Evolutionary conservation across 2,113 vertebrate species (phyloP).

Genomic region (Pachycephala philippinensis): DNA sequence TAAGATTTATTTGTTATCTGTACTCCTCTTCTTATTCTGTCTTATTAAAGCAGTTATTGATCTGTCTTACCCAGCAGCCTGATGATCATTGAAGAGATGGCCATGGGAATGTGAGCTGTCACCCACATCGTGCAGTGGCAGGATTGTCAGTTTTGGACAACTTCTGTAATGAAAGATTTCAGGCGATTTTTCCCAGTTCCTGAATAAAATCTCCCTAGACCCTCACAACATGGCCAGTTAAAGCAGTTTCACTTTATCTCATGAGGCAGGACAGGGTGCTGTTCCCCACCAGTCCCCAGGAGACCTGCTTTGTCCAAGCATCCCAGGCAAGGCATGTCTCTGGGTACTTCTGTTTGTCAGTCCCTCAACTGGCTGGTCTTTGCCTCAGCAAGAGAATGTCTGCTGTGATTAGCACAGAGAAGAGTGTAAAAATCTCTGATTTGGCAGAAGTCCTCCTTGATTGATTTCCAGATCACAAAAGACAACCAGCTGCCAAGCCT

Average conservation of each 20-base stretch:
- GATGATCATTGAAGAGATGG: not conserved
- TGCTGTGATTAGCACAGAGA: not conserved
- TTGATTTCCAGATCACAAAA: slow-evolving; percentile 58
- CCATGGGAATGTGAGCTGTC: not conserved
- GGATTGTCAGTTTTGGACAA: not conserved
- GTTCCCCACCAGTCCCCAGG: not conserved
- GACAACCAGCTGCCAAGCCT: slow-evolving; percentile 54
- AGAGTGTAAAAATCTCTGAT: slow-evolving; percentile 10
- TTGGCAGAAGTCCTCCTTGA: slow-evolving; percentile 38
- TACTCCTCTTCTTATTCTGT: not conserved
- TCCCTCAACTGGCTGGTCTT: not conserved
- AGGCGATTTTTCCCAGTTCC: not conserved
- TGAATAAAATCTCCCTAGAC: not conserved
- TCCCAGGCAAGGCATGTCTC: rapidly evolving
- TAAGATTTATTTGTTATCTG: not conserved
- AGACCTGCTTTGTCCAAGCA: not conserved
- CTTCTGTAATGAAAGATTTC: not conserved
- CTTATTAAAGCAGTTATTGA: not conserved
- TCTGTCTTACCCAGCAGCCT: not conserved
- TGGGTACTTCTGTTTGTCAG: not conserved
- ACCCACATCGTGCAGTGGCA: not conserved
- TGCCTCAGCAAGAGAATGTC: not conserved
- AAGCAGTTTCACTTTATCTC: not conserved
- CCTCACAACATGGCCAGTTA: not conserved
- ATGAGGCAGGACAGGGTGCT: not conserved